Conservation (phyloP, 2,888 invertebrate genomes). For the Corbicula japonica region DNA sequence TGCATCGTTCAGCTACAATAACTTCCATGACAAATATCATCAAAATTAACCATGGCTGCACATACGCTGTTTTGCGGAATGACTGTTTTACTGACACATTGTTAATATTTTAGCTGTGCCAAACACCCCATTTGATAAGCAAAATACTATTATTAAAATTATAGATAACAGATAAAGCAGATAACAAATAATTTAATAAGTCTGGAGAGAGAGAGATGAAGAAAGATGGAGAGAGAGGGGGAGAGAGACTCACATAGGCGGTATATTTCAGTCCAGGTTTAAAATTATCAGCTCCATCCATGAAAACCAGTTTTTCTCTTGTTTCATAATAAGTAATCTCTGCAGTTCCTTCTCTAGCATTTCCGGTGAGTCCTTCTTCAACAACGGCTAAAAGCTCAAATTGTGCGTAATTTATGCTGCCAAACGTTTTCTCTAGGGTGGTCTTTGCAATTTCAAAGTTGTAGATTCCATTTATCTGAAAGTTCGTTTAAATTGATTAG, state of each 20-base stretch:
- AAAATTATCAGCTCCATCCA: constrained; percentile 42
- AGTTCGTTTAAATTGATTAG: no score
- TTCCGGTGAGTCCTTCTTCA: constrained; percentile 42
- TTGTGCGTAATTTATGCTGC: not conserved
- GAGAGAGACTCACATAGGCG: constrained; percentile 34
- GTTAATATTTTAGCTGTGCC: no score
- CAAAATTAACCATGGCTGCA: no score
- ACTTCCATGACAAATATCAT: no score
- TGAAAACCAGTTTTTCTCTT: constrained; percentile 39
- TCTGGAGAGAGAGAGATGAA: no score
- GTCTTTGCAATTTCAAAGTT: constrained; percentile 22
- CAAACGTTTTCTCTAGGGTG: constrained; percentile 4
- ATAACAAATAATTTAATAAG: not conserved
- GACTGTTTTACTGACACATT: no score
- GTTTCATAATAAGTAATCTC: constrained; percentile 35
- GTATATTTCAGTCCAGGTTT: constrained; percentile 47
- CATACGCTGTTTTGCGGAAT: no score
- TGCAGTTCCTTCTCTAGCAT: constrained; percentile 4
- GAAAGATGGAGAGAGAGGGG: no score
- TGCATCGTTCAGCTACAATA: no score
- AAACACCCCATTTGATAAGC: no score
- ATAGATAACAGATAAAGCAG: not conserved
- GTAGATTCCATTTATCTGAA: constrained; percentile 40
- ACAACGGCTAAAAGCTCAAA: constrained; percentile 32
- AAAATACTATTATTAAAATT: not conserved